Evolutionary conservation across 2,797 vertebrate species (phyloP).

Genomic region (Spea hammondii): DNA sequence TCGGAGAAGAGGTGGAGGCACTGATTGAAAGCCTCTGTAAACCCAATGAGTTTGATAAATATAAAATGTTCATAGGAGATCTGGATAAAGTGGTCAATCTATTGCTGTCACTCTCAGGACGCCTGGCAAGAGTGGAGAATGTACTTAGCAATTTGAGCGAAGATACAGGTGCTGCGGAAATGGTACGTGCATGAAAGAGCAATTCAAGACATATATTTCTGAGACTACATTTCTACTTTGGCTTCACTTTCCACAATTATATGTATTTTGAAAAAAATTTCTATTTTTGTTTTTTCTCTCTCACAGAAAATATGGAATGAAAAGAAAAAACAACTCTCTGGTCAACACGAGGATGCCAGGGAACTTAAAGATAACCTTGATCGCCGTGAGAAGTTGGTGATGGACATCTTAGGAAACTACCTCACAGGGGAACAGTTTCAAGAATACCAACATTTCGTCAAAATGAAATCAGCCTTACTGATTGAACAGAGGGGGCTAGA

Average conservation of each 20-base stretch:
- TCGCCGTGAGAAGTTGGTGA: conserved; percentile 83
- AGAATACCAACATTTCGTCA: conserved; percentile 84
- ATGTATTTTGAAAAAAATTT: no score
- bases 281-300: neutral
- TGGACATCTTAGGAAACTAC: conserved; percentile 80
- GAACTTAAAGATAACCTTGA: conserved; percentile 97
- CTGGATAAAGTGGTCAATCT: conserved; percentile 94
- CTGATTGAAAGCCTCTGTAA: conserved; percentile 81
- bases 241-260: no score
- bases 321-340: conserved; percentile 82
- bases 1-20: conserved; percentile 75
- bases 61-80: conserved; percentile 91
- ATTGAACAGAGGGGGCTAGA: conserved; percentile 90
- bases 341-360: conserved; percentile 87
- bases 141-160: conserved; percentile 72
- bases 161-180: conserved; percentile 72
- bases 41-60: conserved; percentile 90
- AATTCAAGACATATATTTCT: no score
- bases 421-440: conserved; percentile 76
- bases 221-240: no score
- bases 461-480: conserved; percentile 84
- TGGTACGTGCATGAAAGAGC: conserved; percentile 68
- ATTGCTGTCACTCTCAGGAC: conserved; percentile 88
- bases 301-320: conserved; percentile 79
- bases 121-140: conserved; percentile 84